phyloP scores from a whole-genome alignment of 2,797 vertebrate species.

The Hozukius guyotensis region DNA sequence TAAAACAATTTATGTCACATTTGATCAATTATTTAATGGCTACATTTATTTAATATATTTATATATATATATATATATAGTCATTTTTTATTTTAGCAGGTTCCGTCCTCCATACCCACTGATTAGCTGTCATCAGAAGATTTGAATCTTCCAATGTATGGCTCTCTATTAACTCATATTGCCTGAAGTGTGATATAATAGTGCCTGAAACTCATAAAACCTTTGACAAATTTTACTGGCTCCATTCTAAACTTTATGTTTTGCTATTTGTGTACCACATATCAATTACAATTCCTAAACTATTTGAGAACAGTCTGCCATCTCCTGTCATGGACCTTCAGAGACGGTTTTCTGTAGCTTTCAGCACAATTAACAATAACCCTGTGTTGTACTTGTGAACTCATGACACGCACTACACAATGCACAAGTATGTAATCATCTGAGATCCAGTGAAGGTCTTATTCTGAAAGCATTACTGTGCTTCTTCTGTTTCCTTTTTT shows the following conservation, averaged over 20 bases:
- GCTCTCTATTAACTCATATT: not conserved
- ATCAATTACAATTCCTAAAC: not conserved
- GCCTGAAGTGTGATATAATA: no score
- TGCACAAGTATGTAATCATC: not conserved
- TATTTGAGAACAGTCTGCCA: no score
- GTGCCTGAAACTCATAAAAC: not conserved
- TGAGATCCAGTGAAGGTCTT: not conserved
- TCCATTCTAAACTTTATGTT: not conserved
- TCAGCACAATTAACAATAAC: slow-evolving; percentile 12
- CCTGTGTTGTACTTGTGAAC: not conserved
- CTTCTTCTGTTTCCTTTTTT: not conserved
- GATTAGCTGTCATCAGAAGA: not conserved
- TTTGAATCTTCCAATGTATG: not conserved
- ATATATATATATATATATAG: no score
- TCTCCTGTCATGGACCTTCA: not conserved
- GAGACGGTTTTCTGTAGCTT: not conserved
- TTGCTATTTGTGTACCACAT: not conserved
- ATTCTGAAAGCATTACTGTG: not conserved
- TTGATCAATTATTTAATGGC: no score
- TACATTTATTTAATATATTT: no score
- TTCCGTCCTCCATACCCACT: not conserved
- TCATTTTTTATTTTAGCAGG: no score
- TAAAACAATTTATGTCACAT: no score
- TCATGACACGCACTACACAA: not conserved
- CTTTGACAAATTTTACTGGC: not conserved